Conservation (phyloP, 2,113 vertebrate genomes). For the Pterocles orientalis region DNA sequence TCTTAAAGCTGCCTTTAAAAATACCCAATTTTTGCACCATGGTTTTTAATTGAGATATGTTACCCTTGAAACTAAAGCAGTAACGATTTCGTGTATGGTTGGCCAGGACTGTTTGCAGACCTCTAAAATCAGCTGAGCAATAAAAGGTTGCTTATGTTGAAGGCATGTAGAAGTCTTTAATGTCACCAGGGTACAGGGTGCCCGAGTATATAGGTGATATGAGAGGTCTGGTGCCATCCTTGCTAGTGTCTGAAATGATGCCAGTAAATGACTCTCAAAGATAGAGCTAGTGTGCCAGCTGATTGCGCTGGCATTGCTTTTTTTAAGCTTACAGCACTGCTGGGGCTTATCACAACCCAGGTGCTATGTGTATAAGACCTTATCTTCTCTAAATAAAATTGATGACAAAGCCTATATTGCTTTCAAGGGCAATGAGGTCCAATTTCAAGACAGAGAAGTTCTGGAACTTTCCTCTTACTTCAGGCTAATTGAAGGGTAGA, state of each 20-base stretch:
- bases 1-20: neutral
- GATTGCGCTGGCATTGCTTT: neutral
- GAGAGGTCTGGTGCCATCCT: neutral
- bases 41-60: neutral
- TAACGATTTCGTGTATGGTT: neutral
- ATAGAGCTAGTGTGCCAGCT: neutral
- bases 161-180: neutral
- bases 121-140: neutral
- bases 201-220: neutral
- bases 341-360: neutral
- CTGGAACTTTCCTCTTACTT: neutral
- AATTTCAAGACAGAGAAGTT: neutral
- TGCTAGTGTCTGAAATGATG: neutral
- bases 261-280: neutral
- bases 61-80: neutral
- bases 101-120: neutral
- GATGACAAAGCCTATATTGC: neutral
- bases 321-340: neutral
- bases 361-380: neutral
- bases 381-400: conserved; percentile 34
- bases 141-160: neutral
- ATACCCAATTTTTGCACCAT: neutral
- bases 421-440: neutral
- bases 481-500: neutral
- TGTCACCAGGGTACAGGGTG: neutral